Conservation (phyloP, 2,888 invertebrate species). For the Hyalella azteca region DNA sequence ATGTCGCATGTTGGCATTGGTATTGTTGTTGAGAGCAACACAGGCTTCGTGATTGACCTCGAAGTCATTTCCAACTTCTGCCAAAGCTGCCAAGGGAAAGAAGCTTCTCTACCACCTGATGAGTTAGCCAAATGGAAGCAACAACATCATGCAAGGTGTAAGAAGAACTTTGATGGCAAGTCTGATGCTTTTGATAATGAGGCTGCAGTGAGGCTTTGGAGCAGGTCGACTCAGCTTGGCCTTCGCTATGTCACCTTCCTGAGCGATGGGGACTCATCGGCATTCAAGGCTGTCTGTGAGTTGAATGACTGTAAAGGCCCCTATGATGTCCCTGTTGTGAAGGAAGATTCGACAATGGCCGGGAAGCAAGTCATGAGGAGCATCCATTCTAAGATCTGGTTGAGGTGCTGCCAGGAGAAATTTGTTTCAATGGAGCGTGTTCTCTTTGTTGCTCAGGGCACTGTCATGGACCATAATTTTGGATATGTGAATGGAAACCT, state of each 20-base stretch:
- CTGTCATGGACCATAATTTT: not conserved
- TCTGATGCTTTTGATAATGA: constrained; percentile 11
- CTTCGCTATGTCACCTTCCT: constrained; percentile 16
- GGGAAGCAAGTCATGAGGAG: not conserved
- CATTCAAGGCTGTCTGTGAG: not conserved
- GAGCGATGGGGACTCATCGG: constrained; percentile 27
- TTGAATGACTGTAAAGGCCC: constrained; percentile 34
- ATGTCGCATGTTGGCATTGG: not conserved
- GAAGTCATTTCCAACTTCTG: too few relatives aligned
- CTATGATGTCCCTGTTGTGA: constrained; percentile 12
- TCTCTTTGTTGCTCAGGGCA: not conserved
- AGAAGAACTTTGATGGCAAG: too few relatives aligned
- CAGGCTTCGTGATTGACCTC: too few relatives aligned
- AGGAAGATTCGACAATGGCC: constrained; percentile 45
- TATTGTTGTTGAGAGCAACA: too few relatives aligned
- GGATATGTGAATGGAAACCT: not conserved
- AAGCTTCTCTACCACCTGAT: too few relatives aligned
- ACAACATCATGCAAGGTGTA: too few relatives aligned
- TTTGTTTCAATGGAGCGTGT: not conserved
- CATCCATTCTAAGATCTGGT: not conserved
- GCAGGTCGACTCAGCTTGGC: not conserved
- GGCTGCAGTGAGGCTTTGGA: constrained; percentile 16
- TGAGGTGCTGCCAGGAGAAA: not conserved
- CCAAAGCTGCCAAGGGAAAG: too few relatives aligned
- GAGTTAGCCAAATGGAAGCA: too few relatives aligned